Base-by-base conservation (phyloP, 2,888 invertebrate species). In the Drosophila pullipes region DNA sequence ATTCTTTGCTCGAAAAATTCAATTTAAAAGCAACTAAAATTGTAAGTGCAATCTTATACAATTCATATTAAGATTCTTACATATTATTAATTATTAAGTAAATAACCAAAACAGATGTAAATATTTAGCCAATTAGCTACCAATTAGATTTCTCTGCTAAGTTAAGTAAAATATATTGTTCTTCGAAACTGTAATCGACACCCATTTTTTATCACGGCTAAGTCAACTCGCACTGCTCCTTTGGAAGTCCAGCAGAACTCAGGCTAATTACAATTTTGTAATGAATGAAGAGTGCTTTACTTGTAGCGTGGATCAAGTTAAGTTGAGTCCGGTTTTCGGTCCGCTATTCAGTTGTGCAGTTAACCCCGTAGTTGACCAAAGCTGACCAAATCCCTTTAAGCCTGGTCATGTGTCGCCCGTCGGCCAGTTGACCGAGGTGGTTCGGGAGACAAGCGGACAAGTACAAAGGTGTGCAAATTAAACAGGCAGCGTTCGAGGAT, bases 401-500 rank as follows among this genome's bases (percentile, higher is more conserved):
- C 28, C 72, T 68, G 73, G 78, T 78, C 84, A 79, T 83, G 81
- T 67, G 74, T 69, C 69, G 39, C 28, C n/a, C 69, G 39, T 13
- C n/a, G 39, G 28, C 9, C 72, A 68, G 69, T 80, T 69, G 69
- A 55, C 54, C 50, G 60, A 16, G 3, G 7, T 37, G 18, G 37
- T 13, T 16, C 2, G 4, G 13, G 30, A 67, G 60, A 58, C 70
- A 66, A 61, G 70, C 55, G 75, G 49, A 58, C 47, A 52, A 65
- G 76, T 44, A 79, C 67, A 76, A 89, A 91, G 92, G 92, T 92
- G 92, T 90, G 91, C 91, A 92, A 90, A 90, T 91, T 90, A 90
- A 90, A 91, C 90, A 85, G 81, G 73, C 78, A 74, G 74, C 83
- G 85, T 73, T 83, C 88, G 77, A 89, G 92, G 92, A 91, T 92